Percentiles rank a stretch among this genome's conserved stretches.
Evolutionary conservation across 2,113 vertebrate genomes (phyloP).

Genomic region (Thalassoma bifasciatum): DNA sequence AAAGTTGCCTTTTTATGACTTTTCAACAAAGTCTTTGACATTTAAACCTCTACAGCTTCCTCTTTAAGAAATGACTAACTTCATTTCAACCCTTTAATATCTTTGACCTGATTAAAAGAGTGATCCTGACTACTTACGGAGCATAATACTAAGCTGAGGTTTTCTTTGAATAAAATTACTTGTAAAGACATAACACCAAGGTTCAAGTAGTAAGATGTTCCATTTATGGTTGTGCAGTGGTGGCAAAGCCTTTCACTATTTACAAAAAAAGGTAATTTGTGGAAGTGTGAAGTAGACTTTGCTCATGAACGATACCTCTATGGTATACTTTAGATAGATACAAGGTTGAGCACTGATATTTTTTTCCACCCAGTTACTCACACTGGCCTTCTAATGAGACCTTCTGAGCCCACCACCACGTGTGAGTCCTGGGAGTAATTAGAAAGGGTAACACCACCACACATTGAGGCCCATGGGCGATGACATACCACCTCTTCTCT

Average conservation of each 20-base stretch:
- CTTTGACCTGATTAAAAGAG: conserved; percentile 9
- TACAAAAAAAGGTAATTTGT: conserved; percentile 4
- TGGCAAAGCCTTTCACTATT: background rate
- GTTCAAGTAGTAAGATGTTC: background rate
- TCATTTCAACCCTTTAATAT: conserved; percentile 1
- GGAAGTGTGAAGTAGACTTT: conserved; percentile 1
- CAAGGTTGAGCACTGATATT: conserved; percentile 46
- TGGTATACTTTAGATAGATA: conserved; percentile 25
- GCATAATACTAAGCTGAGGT: background rate
- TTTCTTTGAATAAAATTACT: background rate
- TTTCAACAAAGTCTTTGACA: background rate
- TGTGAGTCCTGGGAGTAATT: conserved; percentile 69
- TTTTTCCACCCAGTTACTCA: conserved; percentile 55
- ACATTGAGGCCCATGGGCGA: conserved; percentile 43
- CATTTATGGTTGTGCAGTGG: background rate
- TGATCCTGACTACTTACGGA: background rate
- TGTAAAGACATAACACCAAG: background rate
- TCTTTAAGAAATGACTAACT: conserved; percentile 8
- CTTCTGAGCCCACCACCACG: conserved; percentile 63
- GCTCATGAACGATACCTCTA: conserved; percentile 16
- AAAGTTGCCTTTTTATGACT: background rate
- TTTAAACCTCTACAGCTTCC: conserved; percentile 22
- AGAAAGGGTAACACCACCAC: conserved; percentile 48
- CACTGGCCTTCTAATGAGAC: conserved; percentile 70
- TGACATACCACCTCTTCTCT: conserved; percentile 53